A percentile compares a stretch with the other conserved stretches of the same genome.
phyloP scores from a whole-genome alignment of 2,113 vertebrate species.

The Harpagus bidentatus region DNA sequence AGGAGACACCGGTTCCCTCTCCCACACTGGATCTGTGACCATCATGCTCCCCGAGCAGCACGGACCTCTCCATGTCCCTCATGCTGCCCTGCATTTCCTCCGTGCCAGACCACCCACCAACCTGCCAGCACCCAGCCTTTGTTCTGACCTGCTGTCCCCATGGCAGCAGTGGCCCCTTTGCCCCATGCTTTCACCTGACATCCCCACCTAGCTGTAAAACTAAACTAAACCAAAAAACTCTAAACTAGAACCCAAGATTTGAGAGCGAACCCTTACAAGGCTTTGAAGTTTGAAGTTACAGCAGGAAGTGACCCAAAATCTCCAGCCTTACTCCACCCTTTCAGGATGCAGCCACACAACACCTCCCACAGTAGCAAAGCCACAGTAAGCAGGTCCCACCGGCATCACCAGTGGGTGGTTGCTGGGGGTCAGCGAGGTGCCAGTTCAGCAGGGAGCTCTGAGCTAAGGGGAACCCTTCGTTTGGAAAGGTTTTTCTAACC shows the following conservation, averaged over 20 bases:
- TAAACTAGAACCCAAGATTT: rapidly evolving
- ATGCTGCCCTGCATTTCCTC: rapidly evolving
- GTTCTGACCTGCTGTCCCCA: neutral
- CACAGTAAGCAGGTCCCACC: rapidly evolving
- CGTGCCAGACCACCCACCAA: neutral
- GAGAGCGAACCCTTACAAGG: neutral
- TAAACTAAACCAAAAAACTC: neutral
- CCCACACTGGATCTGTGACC: neutral
- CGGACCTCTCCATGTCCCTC: rapidly evolving
- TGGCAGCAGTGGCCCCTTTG: neutral
- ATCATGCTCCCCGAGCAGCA: rapidly evolving
- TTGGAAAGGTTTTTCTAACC: neutral
- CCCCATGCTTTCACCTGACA: neutral
- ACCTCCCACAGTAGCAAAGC: neutral
- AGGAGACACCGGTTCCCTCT: neutral
- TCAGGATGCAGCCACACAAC: neutral
- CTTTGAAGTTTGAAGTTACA: rapidly evolving
- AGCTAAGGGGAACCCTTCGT: neutral
- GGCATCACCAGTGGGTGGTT: rapidly evolving
- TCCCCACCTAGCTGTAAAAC: rapidly evolving
- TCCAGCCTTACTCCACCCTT: rapidly evolving
- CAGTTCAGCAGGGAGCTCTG: neutral
- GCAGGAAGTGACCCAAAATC: neutral
- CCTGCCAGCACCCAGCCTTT: neutral
- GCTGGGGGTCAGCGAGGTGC: neutral